Evolutionary conservation across 2,113 vertebrate genomes (phyloP).

Genomic region (Numida meleagris): DNA sequence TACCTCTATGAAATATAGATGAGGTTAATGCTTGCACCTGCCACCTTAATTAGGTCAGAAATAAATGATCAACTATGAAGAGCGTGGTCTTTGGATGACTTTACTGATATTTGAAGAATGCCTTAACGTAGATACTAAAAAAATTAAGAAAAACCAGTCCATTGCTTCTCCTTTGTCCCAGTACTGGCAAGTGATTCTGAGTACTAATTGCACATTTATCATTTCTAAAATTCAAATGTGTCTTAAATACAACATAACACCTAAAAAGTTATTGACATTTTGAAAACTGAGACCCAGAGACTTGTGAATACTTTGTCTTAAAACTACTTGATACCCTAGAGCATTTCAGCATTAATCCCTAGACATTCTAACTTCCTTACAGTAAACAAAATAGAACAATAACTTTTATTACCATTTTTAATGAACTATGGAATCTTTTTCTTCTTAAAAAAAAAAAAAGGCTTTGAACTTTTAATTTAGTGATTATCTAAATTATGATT

Average conservation of each 20-base stretch:
- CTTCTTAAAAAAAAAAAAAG: not conserved
- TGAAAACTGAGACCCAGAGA: not conserved
- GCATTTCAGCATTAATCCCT: not conserved
- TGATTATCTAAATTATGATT: not conserved
- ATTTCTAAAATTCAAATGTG: not conserved
- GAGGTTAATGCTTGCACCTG: not conserved
- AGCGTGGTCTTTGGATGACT: not conserved
- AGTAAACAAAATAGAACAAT: not conserved
- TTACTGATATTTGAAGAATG: not conserved
- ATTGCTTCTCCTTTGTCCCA: not conserved
- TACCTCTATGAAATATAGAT: not conserved
- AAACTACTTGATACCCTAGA: not conserved
- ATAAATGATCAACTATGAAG: not conserved
- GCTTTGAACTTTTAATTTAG: not conserved
- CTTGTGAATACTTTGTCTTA: not conserved
- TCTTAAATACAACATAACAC: not conserved
- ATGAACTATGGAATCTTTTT: not conserved
- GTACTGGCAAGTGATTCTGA: not conserved
- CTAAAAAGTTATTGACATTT: not conserved
- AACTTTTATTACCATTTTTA: not conserved
- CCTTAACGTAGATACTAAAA: not conserved
- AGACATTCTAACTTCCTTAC: not conserved
- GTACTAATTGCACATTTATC: not conserved
- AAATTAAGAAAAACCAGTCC: not conserved
- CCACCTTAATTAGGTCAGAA: not conserved